A percentile compares a stretch with the other conserved stretches of the same genome.
Evolutionary conservation across 2,888 invertebrate species (phyloP).

Genomic region (Podotricha telesiphe): DNA sequence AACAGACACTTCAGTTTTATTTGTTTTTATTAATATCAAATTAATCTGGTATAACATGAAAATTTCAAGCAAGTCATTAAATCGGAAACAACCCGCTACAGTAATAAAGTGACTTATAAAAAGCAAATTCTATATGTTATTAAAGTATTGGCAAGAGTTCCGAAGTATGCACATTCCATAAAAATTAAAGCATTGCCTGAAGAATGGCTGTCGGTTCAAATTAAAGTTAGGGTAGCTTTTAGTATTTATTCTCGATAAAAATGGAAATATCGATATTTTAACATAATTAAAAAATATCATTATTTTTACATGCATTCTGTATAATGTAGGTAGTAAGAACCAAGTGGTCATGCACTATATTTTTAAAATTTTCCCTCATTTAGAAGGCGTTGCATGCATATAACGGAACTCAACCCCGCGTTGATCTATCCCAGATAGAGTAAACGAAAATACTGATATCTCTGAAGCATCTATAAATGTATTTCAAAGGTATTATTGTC

Average conservation of each 20-base stretch:
- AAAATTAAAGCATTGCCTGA: conserved; percentile 21
- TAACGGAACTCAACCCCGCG: too few species aligned
- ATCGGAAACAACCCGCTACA: background rate
- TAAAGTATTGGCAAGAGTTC: conserved; percentile 15
- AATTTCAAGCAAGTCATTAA: background rate
- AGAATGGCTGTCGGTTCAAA: conserved; percentile 16
- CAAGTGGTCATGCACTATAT: background rate
- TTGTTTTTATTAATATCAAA: background rate
- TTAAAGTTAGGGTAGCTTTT: conserved; percentile 15
- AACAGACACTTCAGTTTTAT: too few species aligned
- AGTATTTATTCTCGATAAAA: background rate
- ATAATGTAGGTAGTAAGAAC: too few species aligned
- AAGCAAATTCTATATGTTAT: conserved; percentile 22
- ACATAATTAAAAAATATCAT: background rate
- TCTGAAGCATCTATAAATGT: too few species aligned
- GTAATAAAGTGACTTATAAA: conserved; percentile 7
- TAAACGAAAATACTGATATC: too few species aligned
- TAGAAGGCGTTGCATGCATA: background rate
- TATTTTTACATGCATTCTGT: background rate
- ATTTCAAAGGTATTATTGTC: too few species aligned
- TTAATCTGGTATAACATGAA: background rate
- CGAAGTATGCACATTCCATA: conserved; percentile 12
- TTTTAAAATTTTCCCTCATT: too few species aligned
- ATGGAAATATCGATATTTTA: background rate
- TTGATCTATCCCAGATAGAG: too few species aligned